A percentile compares a stretch with the other conserved stretches of the same genome.
phyloP scores from a whole-genome alignment of 2,797 vertebrate genomes.

The Melopsittacus undulatus region DNA sequence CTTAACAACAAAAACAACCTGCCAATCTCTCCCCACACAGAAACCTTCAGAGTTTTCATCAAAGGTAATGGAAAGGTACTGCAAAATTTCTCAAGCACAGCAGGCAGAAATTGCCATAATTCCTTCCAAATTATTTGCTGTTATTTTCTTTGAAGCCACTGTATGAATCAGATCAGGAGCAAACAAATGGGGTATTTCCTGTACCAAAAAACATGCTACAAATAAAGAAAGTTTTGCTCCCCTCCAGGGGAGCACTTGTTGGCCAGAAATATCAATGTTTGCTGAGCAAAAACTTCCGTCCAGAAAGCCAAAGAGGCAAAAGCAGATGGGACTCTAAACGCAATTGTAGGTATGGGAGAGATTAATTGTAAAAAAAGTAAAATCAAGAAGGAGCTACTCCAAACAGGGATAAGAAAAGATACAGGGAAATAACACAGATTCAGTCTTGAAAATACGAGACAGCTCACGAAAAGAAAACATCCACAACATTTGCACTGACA shows the following conservation, averaged over 20 bases:
- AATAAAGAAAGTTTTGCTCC: not conserved
- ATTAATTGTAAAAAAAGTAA: no score
- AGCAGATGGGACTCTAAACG: not conserved
- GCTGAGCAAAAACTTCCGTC: not conserved
- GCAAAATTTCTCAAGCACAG: not conserved
- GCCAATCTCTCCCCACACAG: slow-evolving; percentile 43
- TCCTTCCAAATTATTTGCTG: slow-evolving; percentile 14
- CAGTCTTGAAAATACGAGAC: not conserved
- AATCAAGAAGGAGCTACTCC: not conserved
- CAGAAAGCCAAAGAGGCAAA: not conserved
- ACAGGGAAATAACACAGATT: not conserved
- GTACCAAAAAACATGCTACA: not conserved
- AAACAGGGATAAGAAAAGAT: not conserved
- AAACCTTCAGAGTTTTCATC: not conserved
- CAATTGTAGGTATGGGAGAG: not conserved
- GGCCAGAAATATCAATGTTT: not conserved
- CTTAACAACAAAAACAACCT: slow-evolving; percentile 52
- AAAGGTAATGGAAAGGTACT: not conserved
- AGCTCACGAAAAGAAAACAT: not conserved
- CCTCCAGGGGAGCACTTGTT: not conserved
- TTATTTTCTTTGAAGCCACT: slow-evolving; percentile 6
- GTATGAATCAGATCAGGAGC: not conserved
- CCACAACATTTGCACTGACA: not conserved
- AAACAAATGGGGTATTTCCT: not conserved
- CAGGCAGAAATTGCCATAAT: slow-evolving; percentile 3